Evolutionary conservation across 1,140 invertebrate species (phyloP), one percentile per base, ranked within the genome.

Genomic region (Bactericera cockerelli): DNA sequence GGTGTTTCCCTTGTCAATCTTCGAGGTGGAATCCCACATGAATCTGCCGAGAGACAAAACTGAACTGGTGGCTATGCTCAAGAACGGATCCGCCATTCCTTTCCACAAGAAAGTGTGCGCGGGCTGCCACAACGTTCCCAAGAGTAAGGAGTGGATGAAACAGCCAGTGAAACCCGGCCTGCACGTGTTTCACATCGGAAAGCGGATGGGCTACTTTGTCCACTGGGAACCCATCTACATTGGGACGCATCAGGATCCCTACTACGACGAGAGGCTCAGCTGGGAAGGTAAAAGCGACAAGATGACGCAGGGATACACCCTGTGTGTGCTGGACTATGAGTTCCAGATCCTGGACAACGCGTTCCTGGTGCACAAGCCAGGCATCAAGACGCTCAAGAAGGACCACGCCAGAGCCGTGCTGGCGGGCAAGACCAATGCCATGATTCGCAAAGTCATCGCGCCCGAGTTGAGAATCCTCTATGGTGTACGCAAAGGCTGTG

Each of bases 191-290:
- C 82, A 89, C 66, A 80, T 86, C 1, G 88, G 88, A 3, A 90
- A 92, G 66, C 74, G 89, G 21, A 81, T 76, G 1, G 84, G 86
- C 19, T 80, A 79, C 59, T 86, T 82, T 67, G 76, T 86, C 19
- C 86, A 88, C 67, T 93, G 89, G 89, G 89, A 92, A 70, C 89
- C 89, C 1, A 89, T 90, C 63, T 90, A 85, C 64, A 89, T 90
- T 61, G 87, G 87, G 22, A 89, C 87, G 0, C 83, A 89, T 69
- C 74, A 80, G 4, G 89, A 93, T 67, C 90, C 90, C 0, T 75
- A 88, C 55, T 94, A 93, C 67, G 90, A 93, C 63, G 83, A 90
- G 67, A 75, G 87, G 67, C 77, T 89, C 16, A 87, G 83, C 67
- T 90, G 87, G 87, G 86, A 90, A 68, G 87, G 87, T 55, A 88